Evolutionary conservation across 2,113 vertebrate genomes (phyloP).

Genomic region (Coptodon bakossiorum): DNA sequence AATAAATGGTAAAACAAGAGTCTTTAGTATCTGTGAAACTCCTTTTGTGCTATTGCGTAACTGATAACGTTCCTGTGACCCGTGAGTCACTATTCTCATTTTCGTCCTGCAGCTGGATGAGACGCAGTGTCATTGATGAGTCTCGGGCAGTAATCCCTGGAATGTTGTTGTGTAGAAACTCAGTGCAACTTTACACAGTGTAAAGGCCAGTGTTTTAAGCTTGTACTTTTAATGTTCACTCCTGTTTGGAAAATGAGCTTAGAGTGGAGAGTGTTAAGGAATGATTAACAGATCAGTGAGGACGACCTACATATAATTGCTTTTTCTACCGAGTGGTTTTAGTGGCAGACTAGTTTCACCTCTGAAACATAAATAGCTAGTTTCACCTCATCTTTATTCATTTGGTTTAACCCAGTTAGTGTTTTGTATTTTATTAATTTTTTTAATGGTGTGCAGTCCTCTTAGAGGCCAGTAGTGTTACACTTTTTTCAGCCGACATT

Average conservation of each 20-base stretch:
- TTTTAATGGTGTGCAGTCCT: background rate
- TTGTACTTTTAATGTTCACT: background rate
- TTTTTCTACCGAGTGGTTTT: background rate
- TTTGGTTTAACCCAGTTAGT: background rate
- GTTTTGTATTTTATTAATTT: background rate
- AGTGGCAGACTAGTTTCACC: background rate
- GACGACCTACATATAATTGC: background rate
- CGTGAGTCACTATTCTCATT: background rate
- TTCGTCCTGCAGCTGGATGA: background rate
- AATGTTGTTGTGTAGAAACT: background rate
- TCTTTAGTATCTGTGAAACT: slow-evolving; percentile 35
- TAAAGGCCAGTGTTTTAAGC: background rate
- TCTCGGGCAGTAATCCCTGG: background rate
- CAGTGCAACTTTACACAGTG: no score
- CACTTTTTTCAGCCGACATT: background rate
- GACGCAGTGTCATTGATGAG: background rate
- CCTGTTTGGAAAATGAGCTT: background rate
- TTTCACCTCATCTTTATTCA: background rate
- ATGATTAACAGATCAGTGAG: background rate
- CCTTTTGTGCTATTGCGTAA: background rate
- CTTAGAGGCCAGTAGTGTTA: background rate
- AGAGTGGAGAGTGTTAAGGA: background rate
- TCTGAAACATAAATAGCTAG: background rate
- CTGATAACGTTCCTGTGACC: background rate
- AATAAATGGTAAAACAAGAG: slow-evolving; percentile 37